These are phyloP conservation scores for Drosophila arizonae DNA, from an alignment of 1,140 invertebrate species.

Conservation along the genomic window DNA sequence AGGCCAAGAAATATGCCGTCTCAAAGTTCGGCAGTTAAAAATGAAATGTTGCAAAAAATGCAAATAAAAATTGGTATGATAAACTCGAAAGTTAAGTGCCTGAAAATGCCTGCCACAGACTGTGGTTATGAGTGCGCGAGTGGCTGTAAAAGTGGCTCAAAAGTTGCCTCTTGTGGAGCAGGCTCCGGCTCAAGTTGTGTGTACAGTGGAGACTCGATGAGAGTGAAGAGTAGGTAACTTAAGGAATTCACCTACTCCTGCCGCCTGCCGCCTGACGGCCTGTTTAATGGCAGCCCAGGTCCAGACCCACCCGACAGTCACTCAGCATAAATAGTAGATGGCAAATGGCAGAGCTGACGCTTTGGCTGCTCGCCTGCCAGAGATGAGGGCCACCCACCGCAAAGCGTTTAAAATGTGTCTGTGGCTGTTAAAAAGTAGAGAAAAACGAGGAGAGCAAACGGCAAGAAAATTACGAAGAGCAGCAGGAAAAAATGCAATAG, in stretches of 20 bases:
- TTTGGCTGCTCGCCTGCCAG: not conserved
- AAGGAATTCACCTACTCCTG: not conserved
- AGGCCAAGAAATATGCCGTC: constrained; percentile 20
- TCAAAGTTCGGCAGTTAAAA: constrained; percentile 60
- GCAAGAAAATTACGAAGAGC: constrained; percentile 40
- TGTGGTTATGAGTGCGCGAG: constrained; percentile 47
- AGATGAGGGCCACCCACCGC: constrained; percentile 20
- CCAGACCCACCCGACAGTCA: constrained; percentile 38
- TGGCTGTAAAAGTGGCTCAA: constrained; percentile 48
- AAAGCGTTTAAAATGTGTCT: constrained; percentile 55
- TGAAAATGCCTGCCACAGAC: constrained; percentile 8
- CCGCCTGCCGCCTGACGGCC: not conserved
- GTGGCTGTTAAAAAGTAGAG: constrained; percentile 18
- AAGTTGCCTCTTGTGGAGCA: constrained; percentile 17
- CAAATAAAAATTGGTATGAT: constrained; percentile 55
- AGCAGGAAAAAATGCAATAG: constrained; percentile 47
- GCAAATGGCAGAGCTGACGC: constrained; percentile 29
- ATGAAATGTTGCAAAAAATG: constrained; percentile 62
- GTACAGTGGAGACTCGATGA: constrained; percentile 8
- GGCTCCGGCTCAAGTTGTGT: constrained; percentile 35
- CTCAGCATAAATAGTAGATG: constrained; percentile 52
- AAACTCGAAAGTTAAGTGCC: constrained; percentile 33
- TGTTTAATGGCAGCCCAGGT: constrained; percentile 37
- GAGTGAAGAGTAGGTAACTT: constrained; percentile 8
- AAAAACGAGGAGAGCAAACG: not conserved